Conservation (phyloP, 1,140 invertebrate genomes). For the Xylocopa sonorina region DNA sequence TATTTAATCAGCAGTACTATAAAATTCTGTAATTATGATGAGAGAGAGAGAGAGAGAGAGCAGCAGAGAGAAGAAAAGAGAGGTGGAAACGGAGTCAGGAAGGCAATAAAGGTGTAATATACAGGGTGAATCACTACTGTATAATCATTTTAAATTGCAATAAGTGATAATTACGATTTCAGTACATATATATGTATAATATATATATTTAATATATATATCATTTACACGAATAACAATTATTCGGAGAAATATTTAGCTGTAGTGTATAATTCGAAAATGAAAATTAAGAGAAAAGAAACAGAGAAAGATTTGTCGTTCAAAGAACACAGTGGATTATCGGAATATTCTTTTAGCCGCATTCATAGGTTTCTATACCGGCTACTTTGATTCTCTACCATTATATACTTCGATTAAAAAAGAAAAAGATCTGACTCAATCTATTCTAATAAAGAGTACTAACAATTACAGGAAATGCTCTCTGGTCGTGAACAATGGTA, state of each 20-base stretch:
- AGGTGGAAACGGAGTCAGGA: too few species aligned
- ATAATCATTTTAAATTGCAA: slow-evolving; percentile 75
- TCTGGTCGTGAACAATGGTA: neutral
- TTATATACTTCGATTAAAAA: slow-evolving; percentile 25
- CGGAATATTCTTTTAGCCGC: slow-evolving; percentile 67
- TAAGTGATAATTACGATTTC: slow-evolving; percentile 73
- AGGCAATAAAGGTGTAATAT: too few species aligned
- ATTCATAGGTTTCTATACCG: slow-evolving; percentile 70
- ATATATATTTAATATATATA: slow-evolving; percentile 31
- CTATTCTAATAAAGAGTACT: neutral
- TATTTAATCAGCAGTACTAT: too few species aligned
- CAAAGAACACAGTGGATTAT: slow-evolving; percentile 62
- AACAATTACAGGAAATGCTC: neutral
- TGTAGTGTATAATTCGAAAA: slow-evolving; percentile 58
- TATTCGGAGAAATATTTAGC: slow-evolving; percentile 66
- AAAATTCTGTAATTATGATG: too few species aligned
- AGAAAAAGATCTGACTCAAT: neutral
- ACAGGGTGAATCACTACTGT: too few species aligned
- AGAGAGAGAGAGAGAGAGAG: too few species aligned
- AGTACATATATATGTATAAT: slow-evolving; percentile 63
- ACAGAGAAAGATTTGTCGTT: slow-evolving; percentile 42
- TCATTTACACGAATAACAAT: slow-evolving; percentile 73
- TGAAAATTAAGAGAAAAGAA: slow-evolving; percentile 27
- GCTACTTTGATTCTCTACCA: slow-evolving; percentile 25
- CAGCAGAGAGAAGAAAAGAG: too few species aligned